These are phyloP conservation scores for Psettodes erumei DNA, from an alignment of 2,113 vertebrate species.

Conservation along the genomic window DNA sequence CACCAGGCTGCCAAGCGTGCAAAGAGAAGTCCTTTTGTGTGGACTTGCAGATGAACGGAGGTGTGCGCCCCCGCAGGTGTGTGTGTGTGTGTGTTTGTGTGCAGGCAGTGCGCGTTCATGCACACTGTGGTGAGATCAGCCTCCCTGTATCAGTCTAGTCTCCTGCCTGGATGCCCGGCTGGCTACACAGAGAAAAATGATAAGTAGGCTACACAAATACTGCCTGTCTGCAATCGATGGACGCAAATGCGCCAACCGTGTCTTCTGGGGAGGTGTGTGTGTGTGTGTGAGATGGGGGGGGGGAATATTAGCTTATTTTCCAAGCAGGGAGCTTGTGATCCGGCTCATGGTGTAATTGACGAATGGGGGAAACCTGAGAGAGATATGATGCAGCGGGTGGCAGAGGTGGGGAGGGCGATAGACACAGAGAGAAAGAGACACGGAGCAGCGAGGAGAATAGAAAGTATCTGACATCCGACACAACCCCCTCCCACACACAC, in stretches of 20 bases:
- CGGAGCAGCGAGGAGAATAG: slow-evolving; percentile 62
- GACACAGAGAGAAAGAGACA: slow-evolving; percentile 49
- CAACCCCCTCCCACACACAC: slow-evolving; percentile 51
- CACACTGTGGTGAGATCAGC: slow-evolving; percentile 27
- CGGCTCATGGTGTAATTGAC: slow-evolving; percentile 73
- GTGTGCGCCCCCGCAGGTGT: background rate
- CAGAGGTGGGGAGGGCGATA: background rate
- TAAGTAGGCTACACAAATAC: slow-evolving; percentile 76
- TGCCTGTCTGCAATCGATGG: slow-evolving; percentile 78
- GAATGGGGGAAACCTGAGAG: slow-evolving; percentile 69
- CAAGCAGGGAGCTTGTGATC: slow-evolving; percentile 74
- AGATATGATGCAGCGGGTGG: slow-evolving; percentile 59
- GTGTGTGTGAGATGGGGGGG: background rate
- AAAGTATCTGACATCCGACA: slow-evolving; percentile 80
- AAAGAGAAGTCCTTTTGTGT: background rate
- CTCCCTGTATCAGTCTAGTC: slow-evolving; percentile 32
- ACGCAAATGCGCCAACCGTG: slow-evolving; percentile 77
- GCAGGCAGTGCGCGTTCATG: no score
- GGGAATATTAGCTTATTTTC: slow-evolving; percentile 78
- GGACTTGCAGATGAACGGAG: background rate
- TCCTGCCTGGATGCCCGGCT: slow-evolving; percentile 53
- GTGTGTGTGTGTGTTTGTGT: slow-evolving; percentile 25
- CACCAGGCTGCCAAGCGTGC: background rate
- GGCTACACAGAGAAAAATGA: slow-evolving; percentile 71
- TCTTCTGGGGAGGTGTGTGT: slow-evolving; percentile 63